Conservation (phyloP, 2,888 invertebrate species). For the Ethmia dodecea region DNA sequence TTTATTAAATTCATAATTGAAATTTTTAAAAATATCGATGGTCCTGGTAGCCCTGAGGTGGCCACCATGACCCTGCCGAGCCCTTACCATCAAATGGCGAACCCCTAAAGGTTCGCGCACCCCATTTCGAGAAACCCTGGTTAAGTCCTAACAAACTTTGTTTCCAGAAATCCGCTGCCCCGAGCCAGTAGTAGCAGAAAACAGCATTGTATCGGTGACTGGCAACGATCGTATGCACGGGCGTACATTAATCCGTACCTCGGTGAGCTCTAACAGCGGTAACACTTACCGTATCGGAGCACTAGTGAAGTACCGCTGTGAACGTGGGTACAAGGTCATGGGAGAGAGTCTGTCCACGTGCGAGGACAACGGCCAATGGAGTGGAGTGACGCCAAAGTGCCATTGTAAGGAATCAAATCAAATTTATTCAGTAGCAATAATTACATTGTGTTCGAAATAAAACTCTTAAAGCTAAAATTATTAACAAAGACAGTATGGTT, state of each 20-base stretch:
- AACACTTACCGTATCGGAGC: conserved; percentile 92
- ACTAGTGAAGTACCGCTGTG: conserved; percentile 92
- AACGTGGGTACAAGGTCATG: conserved; percentile 91
- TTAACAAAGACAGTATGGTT: too few relatives aligned
- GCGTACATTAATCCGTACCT: conserved; percentile 87
- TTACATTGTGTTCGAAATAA: too few relatives aligned
- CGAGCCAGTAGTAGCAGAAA: conserved; percentile 88
- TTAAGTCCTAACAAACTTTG: neutral
- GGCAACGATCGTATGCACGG: conserved; percentile 95
- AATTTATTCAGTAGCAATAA: too few relatives aligned
- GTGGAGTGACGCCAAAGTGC: conserved; percentile 88
- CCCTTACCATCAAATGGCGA: too few relatives aligned
- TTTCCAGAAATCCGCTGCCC: conserved; percentile 89
- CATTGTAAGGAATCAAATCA: too few relatives aligned
- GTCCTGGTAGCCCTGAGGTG: too few relatives aligned
- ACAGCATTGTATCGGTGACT: conserved; percentile 92
- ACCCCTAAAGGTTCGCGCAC: too few relatives aligned
- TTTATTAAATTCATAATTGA: too few relatives aligned
- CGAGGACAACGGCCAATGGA: conserved; percentile 91
- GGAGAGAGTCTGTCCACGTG: conserved; percentile 92
- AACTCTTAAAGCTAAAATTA: too few relatives aligned
- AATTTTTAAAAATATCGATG: too few relatives aligned
- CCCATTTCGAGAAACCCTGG: too few relatives aligned
- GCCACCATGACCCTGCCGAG: too few relatives aligned
- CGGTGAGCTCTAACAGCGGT: conserved; percentile 80